Conservation (phyloP, 2,888 invertebrate genomes). For the Drosophila nigricruria region DNA sequence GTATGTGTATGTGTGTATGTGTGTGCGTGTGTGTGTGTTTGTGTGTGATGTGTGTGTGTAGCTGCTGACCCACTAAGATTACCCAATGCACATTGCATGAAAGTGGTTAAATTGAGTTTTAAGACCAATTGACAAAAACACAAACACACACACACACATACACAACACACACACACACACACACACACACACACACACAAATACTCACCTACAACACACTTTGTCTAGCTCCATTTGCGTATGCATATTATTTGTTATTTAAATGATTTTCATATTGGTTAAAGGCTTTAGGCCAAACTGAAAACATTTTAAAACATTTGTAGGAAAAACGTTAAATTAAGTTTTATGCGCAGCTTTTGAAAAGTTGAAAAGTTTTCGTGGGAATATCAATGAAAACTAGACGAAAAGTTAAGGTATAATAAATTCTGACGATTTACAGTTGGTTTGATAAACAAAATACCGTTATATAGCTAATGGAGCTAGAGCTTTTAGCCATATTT, state of each 20-base stretch:
- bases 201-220: background rate
- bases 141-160: background rate
- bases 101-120: constrained; percentile 25
- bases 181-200: background rate
- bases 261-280: background rate
- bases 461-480: no score
- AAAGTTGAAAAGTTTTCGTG: background rate
- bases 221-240: constrained; percentile 2
- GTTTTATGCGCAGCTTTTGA: background rate
- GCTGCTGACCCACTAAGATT: constrained; percentile 49
- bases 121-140: constrained; percentile 2
- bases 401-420: background rate
- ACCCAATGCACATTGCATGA: constrained; percentile 4
- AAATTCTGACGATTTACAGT: background rate
- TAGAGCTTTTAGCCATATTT: no score
- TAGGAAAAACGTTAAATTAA: background rate
- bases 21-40: background rate
- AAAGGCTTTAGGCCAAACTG: background rate
- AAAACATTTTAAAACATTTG: background rate
- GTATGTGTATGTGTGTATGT: background rate
- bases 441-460: background rate
- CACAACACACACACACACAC: background rate
- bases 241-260: background rate
- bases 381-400: background rate
- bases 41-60: background rate